These are phyloP conservation scores for Engraulis encrasicolus DNA, from an alignment of 2,113 vertebrate species.

Conservation along the genomic window DNA sequence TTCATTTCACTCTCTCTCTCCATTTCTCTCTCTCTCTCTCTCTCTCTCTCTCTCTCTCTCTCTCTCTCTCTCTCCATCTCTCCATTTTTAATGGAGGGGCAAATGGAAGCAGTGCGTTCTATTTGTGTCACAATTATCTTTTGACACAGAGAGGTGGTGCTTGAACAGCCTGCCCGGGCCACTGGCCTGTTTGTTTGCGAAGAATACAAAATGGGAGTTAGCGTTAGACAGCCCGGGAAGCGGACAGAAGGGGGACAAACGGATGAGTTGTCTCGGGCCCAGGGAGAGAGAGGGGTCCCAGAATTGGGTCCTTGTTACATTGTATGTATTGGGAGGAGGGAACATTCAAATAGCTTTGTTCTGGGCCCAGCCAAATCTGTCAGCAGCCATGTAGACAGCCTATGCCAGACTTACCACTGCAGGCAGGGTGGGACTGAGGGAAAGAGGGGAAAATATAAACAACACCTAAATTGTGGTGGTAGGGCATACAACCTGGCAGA, in stretches of 20 bases:
- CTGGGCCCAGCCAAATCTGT: no score
- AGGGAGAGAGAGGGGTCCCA: no score
- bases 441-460: background rate
- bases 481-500: no score
- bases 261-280: no score
- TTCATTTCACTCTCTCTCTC: background rate
- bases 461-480: no score
- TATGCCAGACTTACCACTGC: no score
- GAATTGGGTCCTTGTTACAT: no score
- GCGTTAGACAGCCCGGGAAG: background rate
- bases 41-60: constrained; percentile 22
- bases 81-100: constrained; percentile 53
- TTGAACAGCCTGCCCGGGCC: constrained; percentile 53
- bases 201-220: constrained; percentile 65
- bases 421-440: no score
- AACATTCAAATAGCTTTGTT: no score
- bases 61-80: constrained; percentile 17
- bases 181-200: constrained; percentile 56
- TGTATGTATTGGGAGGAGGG: no score
- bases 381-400: no score
- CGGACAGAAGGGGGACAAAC: no score
- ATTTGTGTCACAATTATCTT: constrained; percentile 70
- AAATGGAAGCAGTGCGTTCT: constrained; percentile 62
- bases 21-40: background rate
- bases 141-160: constrained; percentile 62